Evolutionary conservation across 2,113 vertebrate genomes (phyloP).

Genomic region (Cyanocitta stelleri): DNA sequence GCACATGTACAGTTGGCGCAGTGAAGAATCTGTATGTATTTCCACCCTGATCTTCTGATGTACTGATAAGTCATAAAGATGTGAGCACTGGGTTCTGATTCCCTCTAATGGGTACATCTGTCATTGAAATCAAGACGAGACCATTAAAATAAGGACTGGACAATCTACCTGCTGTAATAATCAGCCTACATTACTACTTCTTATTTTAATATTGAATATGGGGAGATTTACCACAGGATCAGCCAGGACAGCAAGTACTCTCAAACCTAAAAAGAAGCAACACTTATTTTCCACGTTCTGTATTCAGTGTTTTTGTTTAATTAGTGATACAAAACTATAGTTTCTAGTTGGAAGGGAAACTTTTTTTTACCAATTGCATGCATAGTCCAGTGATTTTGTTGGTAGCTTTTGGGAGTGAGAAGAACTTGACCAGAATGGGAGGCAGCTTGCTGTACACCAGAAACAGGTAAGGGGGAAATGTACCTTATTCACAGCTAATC

Average conservation of each 20-base stretch:
- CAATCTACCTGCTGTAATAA: neutral
- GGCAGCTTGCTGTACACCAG: neutral
- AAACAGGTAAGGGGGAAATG: neutral
- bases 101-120: neutral
- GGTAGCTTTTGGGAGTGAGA: neutral
- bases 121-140: neutral
- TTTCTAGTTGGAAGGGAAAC: neutral
- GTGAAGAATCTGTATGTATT: neutral
- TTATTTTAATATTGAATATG: neutral
- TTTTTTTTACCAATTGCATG: neutral
- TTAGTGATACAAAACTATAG: neutral
- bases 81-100: neutral
- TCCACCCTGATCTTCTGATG: neutral
- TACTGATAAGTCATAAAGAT: neutral
- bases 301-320: neutral
- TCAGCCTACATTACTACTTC: neutral
- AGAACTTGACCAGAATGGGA: neutral
- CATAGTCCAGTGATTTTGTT: rapidly evolving
- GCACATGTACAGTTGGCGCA: neutral
- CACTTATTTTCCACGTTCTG: neutral
- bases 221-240: neutral
- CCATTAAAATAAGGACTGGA: slow-evolving; percentile 7
- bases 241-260: neutral
- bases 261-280: neutral
- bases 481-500: neutral